phyloP scores from a whole-genome alignment of 2,797 vertebrate genomes.

The Chelonia mydas region DNA sequence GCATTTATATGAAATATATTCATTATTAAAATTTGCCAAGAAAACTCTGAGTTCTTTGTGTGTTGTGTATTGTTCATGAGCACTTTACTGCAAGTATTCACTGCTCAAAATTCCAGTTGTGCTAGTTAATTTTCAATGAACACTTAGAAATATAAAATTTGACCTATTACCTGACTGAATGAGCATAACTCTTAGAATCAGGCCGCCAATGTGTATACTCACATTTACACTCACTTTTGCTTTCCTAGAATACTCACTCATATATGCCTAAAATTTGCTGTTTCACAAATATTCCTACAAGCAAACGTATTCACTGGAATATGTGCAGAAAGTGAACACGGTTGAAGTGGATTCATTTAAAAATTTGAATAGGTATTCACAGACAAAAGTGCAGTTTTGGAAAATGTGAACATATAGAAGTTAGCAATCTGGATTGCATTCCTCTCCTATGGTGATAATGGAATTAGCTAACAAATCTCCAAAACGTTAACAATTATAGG shows the following conservation, averaged over 20 bases:
- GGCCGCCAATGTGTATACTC: not conserved
- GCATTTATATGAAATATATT: not conserved
- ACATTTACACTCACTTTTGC: not conserved
- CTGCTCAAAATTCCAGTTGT: not conserved
- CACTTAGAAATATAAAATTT: not conserved
- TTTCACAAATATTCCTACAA: not conserved
- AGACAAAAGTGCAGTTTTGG: not conserved
- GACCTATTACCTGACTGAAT: not conserved
- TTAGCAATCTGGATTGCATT: conserved; percentile 21
- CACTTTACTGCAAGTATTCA: not conserved
- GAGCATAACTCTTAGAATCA: not conserved
- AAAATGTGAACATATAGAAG: not conserved
- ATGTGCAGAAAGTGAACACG: not conserved
- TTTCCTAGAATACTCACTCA: not conserved
- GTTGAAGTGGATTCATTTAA: not conserved
- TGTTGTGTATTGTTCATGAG: fast-evolving
- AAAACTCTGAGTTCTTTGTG: not conserved
- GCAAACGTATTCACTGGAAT: not conserved
- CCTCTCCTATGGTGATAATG: not conserved
- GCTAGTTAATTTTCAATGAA: not conserved
- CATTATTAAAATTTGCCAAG: not conserved
- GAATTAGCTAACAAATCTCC: conserved; percentile 39
- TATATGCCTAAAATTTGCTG: not conserved
- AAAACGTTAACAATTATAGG: not conserved
- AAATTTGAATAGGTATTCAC: not conserved